Percentiles rank a stretch among this genome's conserved stretches.
Evolutionary conservation across 2,113 vertebrate species (phyloP).

Genomic region (Gallinago undulata): DNA sequence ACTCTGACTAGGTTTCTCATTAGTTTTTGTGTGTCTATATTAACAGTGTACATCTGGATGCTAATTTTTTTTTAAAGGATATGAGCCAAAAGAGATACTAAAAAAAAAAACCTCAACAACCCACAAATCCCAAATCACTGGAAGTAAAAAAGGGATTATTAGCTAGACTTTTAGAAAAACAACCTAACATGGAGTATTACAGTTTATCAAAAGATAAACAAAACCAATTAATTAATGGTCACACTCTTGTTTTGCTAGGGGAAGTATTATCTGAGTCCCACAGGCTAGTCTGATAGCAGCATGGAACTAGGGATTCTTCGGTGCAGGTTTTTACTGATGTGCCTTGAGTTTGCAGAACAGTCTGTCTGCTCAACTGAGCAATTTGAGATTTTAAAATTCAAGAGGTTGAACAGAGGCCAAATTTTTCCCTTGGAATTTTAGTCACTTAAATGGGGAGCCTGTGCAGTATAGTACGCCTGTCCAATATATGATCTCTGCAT

Average conservation of each 20-base stretch:
- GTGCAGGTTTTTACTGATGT: background rate
- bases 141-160: background rate
- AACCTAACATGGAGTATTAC: background rate
- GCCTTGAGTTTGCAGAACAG: background rate
- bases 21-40: background rate
- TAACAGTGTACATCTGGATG: background rate
- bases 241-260: background rate
- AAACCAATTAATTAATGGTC: background rate
- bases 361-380: background rate
- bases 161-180: background rate
- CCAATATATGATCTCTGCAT: background rate
- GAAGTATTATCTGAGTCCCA: background rate
- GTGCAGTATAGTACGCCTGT: background rate
- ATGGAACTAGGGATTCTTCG: background rate
- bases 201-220: conserved; percentile 16
- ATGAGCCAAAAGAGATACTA: background rate
- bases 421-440: background rate
- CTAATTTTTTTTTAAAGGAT: background rate
- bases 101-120: background rate
- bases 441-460: background rate
- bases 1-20: background rate
- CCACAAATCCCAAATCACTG: background rate
- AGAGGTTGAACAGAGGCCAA: background rate
- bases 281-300: background rate
- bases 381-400: background rate